Conservation (phyloP, 1,140 invertebrate genomes). For the Cardiocondyla obscurior region DNA sequence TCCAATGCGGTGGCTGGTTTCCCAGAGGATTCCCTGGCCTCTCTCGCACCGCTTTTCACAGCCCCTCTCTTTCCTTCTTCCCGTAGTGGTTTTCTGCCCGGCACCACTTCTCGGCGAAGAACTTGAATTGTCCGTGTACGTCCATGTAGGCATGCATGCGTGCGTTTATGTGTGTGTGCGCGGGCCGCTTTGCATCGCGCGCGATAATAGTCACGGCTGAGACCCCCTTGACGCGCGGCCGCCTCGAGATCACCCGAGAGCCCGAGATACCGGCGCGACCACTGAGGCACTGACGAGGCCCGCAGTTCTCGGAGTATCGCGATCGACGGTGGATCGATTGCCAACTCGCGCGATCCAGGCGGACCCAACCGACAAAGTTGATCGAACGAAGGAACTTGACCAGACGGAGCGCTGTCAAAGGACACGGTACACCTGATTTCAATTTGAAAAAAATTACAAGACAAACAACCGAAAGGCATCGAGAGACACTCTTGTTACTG, state of each 20-base stretch:
- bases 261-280: slow-evolving; percentile 21
- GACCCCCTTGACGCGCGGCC: slow-evolving; percentile 60
- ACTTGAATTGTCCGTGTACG: not conserved
- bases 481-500: not conserved
- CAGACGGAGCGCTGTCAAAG: not conserved
- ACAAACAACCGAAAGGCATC: not conserved
- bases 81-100: slow-evolving; percentile 59
- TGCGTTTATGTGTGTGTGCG: too few relatives aligned
- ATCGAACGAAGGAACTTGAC: not conserved
- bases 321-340: slow-evolving; percentile 65
- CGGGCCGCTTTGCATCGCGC: slow-evolving; percentile 67
- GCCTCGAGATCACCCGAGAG: slow-evolving; percentile 37
- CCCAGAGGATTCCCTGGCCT: slow-evolving; percentile 80
- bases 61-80: slow-evolving; percentile 77
- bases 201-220: slow-evolving; percentile 77
- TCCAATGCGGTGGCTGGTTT: slow-evolving; percentile 81
- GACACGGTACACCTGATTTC: not conserved
- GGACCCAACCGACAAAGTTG: not conserved
- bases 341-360: slow-evolving; percentile 24
- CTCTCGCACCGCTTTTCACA: slow-evolving; percentile 74
- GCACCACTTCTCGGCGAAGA: slow-evolving; percentile 62
- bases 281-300: slow-evolving; percentile 34
- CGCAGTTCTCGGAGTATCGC: slow-evolving; percentile 60
- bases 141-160: not conserved
- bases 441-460: not conserved